Percentiles rank a stretch among this genome's conserved stretches.
Conservation (phyloP, 2,888 invertebrate species). For the Agrotis segetum region DNA sequence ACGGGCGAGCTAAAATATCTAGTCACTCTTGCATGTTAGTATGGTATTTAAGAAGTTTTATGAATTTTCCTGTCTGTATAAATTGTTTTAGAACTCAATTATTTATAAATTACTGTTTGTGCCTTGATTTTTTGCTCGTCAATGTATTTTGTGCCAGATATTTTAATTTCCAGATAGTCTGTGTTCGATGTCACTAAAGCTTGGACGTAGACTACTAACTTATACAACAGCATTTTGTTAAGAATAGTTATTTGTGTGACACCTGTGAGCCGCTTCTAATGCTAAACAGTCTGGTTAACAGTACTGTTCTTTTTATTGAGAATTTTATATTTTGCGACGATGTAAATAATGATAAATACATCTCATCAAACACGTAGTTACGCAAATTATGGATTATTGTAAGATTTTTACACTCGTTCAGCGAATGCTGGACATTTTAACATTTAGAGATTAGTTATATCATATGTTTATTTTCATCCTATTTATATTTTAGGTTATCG, state of each 20-base stretch:
- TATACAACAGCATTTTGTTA: conserved; percentile 76
- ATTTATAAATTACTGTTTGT: conserved; percentile 60
- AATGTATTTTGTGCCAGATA: conserved; percentile 62
- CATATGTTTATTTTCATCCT: conserved; percentile 77
- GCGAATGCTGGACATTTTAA: conserved; percentile 72
- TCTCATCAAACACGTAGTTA: conserved; percentile 57
- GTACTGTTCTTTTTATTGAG: conserved; percentile 68
- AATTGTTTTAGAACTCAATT: conserved; percentile 61
- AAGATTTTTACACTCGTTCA: conserved; percentile 58
- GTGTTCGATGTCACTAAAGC: conserved; percentile 67
- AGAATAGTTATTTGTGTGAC: conserved; percentile 72
- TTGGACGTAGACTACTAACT: conserved; percentile 61
- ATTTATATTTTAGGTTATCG: conserved; percentile 81
- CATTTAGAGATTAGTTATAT: conserved; percentile 74
- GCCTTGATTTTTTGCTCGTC: conserved; percentile 64
- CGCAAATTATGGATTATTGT: conserved; percentile 58
- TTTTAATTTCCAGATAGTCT: conserved; percentile 66
- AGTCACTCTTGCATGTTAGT: conserved; percentile 58
- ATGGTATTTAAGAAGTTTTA: conserved; percentile 59
- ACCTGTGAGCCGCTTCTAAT: conserved; percentile 72
- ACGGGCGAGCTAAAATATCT: conserved; percentile 64
- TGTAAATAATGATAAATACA: conserved; percentile 76
- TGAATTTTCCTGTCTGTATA: conserved; percentile 61
- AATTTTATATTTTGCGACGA: conserved; percentile 74
- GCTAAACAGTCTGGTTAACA: conserved; percentile 58